Conservation (phyloP, 2,888 invertebrate species). For the Caenorhabditis parvicauda region DNA sequence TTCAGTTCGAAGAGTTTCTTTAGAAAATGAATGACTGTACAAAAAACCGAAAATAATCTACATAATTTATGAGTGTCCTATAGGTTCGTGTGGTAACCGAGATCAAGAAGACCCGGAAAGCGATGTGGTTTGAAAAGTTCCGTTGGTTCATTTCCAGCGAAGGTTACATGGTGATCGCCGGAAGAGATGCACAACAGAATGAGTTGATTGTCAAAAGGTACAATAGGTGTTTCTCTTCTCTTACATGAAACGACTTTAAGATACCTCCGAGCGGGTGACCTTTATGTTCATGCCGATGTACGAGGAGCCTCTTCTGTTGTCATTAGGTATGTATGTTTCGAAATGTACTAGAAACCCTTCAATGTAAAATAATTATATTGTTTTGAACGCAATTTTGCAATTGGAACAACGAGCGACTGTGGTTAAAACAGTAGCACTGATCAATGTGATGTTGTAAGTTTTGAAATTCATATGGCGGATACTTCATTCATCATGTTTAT, state of each 20-base stretch:
- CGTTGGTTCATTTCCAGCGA: conserved; percentile 97
- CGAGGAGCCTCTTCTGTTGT: conserved; percentile 83
- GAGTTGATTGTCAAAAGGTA: conserved; percentile 86
- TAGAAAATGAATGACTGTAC: background rate
- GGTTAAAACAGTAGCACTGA: too few relatives aligned
- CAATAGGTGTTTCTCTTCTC: conserved; percentile 71
- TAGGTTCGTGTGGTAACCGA: conserved; percentile 72
- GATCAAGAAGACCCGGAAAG: conserved; percentile 88
- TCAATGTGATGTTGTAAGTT: too few relatives aligned
- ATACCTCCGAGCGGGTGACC: conserved; percentile 70
- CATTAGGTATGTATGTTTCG: conserved; percentile 23
- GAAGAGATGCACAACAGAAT: conserved; percentile 94
- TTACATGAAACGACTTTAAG: conserved; percentile 10
- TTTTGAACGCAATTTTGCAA: background rate
- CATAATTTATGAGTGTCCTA: background rate
- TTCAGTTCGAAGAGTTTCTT: conserved; percentile 5
- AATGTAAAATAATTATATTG: background rate
- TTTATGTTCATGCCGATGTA: conserved; percentile 94
- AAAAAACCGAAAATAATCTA: background rate
- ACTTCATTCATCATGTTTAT: too few relatives aligned
- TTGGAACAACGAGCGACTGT: too few relatives aligned
- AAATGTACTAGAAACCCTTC: background rate
- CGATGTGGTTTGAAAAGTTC: conserved; percentile 99
- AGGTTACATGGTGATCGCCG: conserved; percentile 79
- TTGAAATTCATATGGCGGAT: too few relatives aligned